A percentile compares a stretch with the other conserved stretches of the same genome.
Conservation (phyloP, 2,888 invertebrate species). For the Parasteatoda lunata region DNA sequence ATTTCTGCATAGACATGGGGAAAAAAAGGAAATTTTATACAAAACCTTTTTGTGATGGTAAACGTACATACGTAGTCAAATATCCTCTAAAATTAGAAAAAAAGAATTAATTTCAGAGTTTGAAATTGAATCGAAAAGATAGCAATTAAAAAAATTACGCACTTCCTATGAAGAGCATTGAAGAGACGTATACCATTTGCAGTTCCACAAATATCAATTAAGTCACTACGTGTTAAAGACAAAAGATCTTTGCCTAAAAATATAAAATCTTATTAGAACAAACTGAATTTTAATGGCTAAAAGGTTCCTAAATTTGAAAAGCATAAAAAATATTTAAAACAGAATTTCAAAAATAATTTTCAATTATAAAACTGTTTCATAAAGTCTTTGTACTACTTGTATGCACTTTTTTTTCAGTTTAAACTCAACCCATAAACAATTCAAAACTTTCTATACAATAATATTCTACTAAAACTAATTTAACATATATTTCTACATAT, state of each 20-base stretch:
- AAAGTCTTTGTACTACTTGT: too few relatives aligned
- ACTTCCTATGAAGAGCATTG: constrained; percentile 91
- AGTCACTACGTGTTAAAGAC: constrained; percentile 90
- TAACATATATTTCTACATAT: too few relatives aligned
- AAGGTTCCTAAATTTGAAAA: not conserved
- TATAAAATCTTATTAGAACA: not conserved
- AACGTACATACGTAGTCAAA: constrained; percentile 86
- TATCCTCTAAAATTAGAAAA: constrained; percentile 31
- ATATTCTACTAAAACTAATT: too few relatives aligned
- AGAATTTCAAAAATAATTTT: not conserved
- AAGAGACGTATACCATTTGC: constrained; percentile 94
- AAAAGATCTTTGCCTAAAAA: constrained; percentile 84
- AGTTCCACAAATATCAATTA: constrained; percentile 94
- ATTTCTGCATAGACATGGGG: not conserved
- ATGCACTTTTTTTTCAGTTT: too few relatives aligned
- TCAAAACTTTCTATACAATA: too few relatives aligned
- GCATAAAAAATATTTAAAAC: constrained; percentile 6
- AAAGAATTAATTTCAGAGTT: not conserved
- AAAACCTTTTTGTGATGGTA: constrained; percentile 77
- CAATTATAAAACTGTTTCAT: not conserved
- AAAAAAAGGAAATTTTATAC: not conserved
- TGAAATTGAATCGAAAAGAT: constrained; percentile 72
- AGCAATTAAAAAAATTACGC: constrained; percentile 71
- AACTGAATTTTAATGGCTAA: not conserved
- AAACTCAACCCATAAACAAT: too few relatives aligned